These are phyloP conservation scores for Mythimna pallens DNA, from an alignment of 2,888 invertebrate species.

Conservation along the genomic window DNA sequence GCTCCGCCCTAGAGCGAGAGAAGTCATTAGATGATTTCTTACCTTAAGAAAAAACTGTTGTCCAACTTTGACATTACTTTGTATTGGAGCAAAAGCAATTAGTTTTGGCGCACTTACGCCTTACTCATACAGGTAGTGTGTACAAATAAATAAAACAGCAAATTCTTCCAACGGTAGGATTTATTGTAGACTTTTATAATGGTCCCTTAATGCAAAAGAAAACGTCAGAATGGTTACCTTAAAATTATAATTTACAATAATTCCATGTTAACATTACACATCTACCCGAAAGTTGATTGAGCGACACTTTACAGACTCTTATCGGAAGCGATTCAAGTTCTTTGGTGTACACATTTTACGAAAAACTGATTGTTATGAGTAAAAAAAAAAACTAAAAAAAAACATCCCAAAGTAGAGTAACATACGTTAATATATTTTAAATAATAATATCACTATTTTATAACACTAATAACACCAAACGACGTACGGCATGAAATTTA, in stretches of 20 bases:
- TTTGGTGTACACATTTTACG: conserved; percentile 60
- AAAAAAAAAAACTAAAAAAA: conserved; percentile 40
- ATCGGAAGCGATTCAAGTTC: conserved; percentile 55
- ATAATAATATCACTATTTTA: conserved; percentile 85
- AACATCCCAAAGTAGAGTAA: conserved; percentile 65
- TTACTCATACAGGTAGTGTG: background rate
- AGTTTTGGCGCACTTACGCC: background rate
- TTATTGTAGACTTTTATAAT: conserved; percentile 79
- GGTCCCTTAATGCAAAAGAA: conserved; percentile 74
- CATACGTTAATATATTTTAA: conserved; percentile 77
- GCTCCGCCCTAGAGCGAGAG: too few species aligned
- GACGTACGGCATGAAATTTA: conserved; percentile 57
- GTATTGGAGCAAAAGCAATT: too few species aligned
- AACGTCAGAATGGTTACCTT: conserved; percentile 66
- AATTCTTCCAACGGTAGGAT: conserved; percentile 76
- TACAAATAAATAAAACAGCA: conserved; percentile 63
- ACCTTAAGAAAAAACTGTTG: too few species aligned
- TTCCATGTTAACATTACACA: conserved; percentile 61
- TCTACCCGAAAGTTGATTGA: conserved; percentile 63
- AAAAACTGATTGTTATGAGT: conserved; percentile 43
- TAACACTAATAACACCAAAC: conserved; percentile 75
- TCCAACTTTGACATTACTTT: too few species aligned
- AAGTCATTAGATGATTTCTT: too few species aligned
- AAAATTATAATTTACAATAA: conserved; percentile 64
- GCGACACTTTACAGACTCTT: conserved; percentile 49